These are phyloP conservation scores for Papilio demoleus DNA, from an alignment of 2,888 invertebrate genomes.

Conservation along the genomic window DNA sequence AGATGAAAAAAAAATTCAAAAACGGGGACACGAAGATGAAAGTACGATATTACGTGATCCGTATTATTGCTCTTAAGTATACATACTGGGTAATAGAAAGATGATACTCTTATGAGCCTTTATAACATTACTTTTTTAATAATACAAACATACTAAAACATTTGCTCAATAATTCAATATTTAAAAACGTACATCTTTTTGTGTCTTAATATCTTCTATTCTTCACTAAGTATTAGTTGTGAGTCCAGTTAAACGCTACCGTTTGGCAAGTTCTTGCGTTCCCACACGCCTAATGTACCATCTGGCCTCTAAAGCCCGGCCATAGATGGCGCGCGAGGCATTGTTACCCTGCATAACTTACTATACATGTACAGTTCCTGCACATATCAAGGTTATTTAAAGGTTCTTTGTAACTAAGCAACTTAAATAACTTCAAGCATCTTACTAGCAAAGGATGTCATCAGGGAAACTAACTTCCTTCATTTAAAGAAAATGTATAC, in stretches of 20 bases:
- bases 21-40: too few species aligned
- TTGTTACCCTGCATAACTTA: constrained; percentile 35
- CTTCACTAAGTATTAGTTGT: constrained; percentile 7
- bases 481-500: background rate
- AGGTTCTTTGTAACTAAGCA: constrained; percentile 12
- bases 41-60: too few species aligned
- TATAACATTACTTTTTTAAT: too few species aligned
- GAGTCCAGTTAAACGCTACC: constrained; percentile 8
- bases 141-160: too few species aligned
- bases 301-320: constrained; percentile 23
- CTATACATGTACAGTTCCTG: constrained; percentile 31
- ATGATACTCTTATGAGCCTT: too few species aligned
- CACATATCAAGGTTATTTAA: constrained; percentile 4
- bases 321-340: constrained; percentile 27
- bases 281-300: constrained; percentile 27
- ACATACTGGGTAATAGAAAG: too few species aligned
- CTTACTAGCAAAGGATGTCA: background rate
- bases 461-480: background rate
- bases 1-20: too few species aligned
- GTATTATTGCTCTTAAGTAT: too few species aligned
- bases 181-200: too few species aligned
- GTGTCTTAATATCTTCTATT: too few species aligned
- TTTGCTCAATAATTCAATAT: too few species aligned
- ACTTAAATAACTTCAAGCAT: constrained; percentile 5
- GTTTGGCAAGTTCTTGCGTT: constrained; percentile 6